phyloP scores from a whole-genome alignment of 2,888 invertebrate genomes.

The Clepsis dumicolana region DNA sequence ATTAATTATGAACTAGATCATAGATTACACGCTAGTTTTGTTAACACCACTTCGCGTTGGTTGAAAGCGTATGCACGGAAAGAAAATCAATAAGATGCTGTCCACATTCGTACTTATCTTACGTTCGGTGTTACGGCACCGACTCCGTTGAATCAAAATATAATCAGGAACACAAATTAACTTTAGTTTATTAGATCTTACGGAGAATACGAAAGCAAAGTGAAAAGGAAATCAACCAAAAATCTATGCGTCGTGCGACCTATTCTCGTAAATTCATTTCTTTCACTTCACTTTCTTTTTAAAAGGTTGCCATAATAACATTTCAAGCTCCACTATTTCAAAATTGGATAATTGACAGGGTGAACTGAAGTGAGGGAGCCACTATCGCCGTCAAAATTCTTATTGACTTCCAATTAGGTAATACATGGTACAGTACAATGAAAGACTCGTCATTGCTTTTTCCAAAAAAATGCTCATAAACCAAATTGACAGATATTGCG shows the following conservation, averaged over 20 bases:
- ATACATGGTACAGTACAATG: background rate
- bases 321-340: slow-evolving; percentile 22
- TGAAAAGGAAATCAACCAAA: slow-evolving; percentile 86
- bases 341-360: background rate
- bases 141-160: slow-evolving; percentile 78
- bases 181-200: slow-evolving; percentile 82
- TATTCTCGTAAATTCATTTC: slow-evolving; percentile 86
- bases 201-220: slow-evolving; percentile 83
- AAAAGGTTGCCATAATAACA: slow-evolving; percentile 73
- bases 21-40: slow-evolving; percentile 67
- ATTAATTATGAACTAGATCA: slow-evolving; percentile 68
- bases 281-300: slow-evolving; percentile 85
- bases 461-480: too few relatives aligned
- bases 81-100: slow-evolving; percentile 87
- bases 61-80: slow-evolving; percentile 85
- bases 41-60: slow-evolving; percentile 83
- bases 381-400: slow-evolving; percentile 15
- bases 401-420: slow-evolving; percentile 23
- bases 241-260: slow-evolving; percentile 85
- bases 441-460: too few relatives aligned
- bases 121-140: slow-evolving; percentile 71
- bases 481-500: too few relatives aligned
- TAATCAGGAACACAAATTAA: slow-evolving; percentile 80
- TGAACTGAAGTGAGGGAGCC: slow-evolving; percentile 26
- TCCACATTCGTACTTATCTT: slow-evolving; percentile 82